Evolutionary conservation across 2,797 vertebrate genomes (phyloP).

Genomic region (Spinibarbus caldwelli): DNA sequence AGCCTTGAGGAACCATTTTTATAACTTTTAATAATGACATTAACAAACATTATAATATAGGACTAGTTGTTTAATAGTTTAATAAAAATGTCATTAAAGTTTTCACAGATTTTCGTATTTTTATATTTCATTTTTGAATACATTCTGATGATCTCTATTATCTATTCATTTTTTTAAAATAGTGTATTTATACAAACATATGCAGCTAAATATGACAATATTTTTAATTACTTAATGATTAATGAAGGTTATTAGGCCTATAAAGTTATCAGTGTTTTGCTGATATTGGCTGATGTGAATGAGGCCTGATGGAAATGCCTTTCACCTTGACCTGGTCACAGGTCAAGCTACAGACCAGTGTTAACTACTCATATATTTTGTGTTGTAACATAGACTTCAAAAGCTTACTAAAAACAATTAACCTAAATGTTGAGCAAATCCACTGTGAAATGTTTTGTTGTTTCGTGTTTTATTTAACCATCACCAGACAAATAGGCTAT

Average conservation of each 20-base stretch:
- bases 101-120: not conserved
- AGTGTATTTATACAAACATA: not conserved
- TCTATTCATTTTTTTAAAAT: not conserved
- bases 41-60: not conserved
- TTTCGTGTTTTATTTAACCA: not conserved
- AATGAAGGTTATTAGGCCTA: not conserved
- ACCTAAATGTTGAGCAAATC: not conserved
- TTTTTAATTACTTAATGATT: not conserved
- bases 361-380: not conserved
- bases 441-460: not conserved
- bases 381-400: not conserved
- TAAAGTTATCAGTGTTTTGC: not conserved
- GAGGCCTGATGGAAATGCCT: constrained; percentile 8
- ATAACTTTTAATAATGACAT: not conserved
- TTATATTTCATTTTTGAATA: not conserved
- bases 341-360: not conserved
- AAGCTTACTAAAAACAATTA: not conserved
- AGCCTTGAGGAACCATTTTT: not conserved
- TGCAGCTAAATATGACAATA: not conserved
- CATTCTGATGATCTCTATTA: not conserved
- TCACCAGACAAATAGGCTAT: not conserved
- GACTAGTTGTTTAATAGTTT: not conserved
- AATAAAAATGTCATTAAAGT: not conserved
- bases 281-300: not conserved
- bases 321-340: constrained; percentile 32